Percentiles rank a stretch among this genome's conserved stretches.
These are phyloP conservation scores for Trichechus manatus DNA, from an alignment of 2,113 vertebrate genomes.

Conservation along the genomic window DNA sequence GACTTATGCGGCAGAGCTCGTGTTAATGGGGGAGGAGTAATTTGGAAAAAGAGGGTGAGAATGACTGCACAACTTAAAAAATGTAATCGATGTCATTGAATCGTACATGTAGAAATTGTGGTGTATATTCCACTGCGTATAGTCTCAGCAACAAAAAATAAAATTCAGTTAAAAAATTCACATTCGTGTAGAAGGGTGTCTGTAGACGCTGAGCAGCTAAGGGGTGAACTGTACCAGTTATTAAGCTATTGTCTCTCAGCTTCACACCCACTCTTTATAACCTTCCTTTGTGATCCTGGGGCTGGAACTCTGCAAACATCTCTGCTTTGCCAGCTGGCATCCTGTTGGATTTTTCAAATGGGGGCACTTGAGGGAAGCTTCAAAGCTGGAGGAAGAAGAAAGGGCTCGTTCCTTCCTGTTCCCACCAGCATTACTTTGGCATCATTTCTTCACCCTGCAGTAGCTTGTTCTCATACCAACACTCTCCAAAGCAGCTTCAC, in stretches of 20 bases:
- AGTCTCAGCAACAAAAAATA: too few relatives aligned
- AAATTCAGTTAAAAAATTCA: background rate
- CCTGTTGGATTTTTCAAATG: background rate
- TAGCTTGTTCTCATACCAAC: fast-evolving
- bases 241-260: background rate
- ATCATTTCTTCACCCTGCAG: background rate
- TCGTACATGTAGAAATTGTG: background rate
- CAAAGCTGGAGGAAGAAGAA: background rate
- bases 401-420: background rate
- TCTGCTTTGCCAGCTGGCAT: background rate
- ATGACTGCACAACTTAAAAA: too few relatives aligned
- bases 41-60: background rate
- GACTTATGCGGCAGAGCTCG: too few relatives aligned
- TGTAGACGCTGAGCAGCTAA: background rate
- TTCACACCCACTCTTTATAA: background rate
- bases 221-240: background rate
- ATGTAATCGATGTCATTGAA: background rate
- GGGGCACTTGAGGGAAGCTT: background rate
- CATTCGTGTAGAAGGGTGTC: too few relatives aligned
- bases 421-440: background rate
- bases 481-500: background rate
- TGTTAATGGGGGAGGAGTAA: background rate
- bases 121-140: background rate
- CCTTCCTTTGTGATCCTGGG: background rate
- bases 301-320: background rate